Evolutionary conservation across 1,140 invertebrate species (phyloP).

Genomic region (Aphidius ervi): DNA sequence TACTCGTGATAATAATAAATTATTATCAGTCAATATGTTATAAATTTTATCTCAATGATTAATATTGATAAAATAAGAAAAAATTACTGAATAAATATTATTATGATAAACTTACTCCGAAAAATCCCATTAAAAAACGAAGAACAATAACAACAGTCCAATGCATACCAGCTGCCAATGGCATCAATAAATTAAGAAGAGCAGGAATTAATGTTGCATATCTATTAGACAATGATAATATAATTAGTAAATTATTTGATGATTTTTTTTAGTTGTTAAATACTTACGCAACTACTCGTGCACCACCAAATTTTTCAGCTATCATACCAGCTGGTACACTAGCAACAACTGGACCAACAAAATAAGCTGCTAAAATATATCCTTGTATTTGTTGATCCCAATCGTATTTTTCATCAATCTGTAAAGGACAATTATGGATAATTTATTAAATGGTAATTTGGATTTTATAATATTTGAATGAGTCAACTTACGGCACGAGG

Average conservation of each 20-base stretch:
- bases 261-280: not conserved
- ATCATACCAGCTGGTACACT: constrained; percentile 64
- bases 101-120: constrained; percentile 54
- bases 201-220: constrained; percentile 62
- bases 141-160: constrained; percentile 59
- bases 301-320: constrained; percentile 70
- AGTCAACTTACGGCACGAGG: not conserved
- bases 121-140: constrained; percentile 64
- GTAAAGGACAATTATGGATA: not conserved
- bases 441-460: no score
- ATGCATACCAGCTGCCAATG: constrained; percentile 59
- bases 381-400: constrained; percentile 63
- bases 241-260: not conserved
- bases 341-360: constrained; percentile 59
- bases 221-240: constrained; percentile 31
- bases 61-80: not conserved
- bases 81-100: no score
- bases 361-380: constrained; percentile 62
- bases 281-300: constrained; percentile 63
- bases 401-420: constrained; percentile 57
- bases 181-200: constrained; percentile 66
- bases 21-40: no score
- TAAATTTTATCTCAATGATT: no score
- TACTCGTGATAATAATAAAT: no score
- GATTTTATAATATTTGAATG: not conserved